Evolutionary conservation across 2,113 vertebrate species (phyloP).

Genomic region (Prietella phreatophila): DNA sequence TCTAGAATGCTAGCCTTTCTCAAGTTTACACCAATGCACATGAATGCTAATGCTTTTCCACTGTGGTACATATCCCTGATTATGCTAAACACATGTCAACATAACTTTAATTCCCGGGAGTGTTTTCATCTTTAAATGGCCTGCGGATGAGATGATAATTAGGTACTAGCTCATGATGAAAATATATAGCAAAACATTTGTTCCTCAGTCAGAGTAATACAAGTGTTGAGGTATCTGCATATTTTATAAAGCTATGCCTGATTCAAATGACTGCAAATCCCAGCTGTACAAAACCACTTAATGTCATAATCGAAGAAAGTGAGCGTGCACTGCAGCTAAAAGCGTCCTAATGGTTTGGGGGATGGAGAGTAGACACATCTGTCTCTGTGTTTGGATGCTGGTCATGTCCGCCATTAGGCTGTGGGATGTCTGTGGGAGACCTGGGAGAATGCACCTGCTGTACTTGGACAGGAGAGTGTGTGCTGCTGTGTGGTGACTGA

Average conservation of each 20-base stretch:
- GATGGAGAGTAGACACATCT: slow-evolving; percentile 33
- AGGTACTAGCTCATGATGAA: slow-evolving; percentile 41
- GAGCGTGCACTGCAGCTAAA: slow-evolving; percentile 28
- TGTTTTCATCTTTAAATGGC: slow-evolving; percentile 34
- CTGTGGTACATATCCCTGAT: slow-evolving; percentile 15
- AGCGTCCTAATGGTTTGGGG: slow-evolving; percentile 25
- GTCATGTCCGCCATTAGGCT: slow-evolving; percentile 47
- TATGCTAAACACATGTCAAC: slow-evolving; percentile 43
- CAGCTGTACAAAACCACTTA: slow-evolving; percentile 34
- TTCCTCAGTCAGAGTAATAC: slow-evolving; percentile 1
- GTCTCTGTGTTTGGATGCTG: slow-evolving; percentile 40
- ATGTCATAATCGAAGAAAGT: slow-evolving; percentile 31
- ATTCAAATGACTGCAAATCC: slow-evolving; percentile 4
- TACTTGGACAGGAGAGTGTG: slow-evolving; percentile 42
- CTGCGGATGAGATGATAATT: slow-evolving; percentile 44
- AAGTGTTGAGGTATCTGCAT: slow-evolving; percentile 1
- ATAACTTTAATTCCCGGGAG: slow-evolving; percentile 33
- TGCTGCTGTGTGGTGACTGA: slow-evolving; percentile 32
- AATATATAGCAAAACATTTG: slow-evolving; percentile 23
- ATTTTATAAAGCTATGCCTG: not conserved
- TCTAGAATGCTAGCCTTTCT: slow-evolving; percentile 18
- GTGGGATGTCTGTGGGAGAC: slow-evolving; percentile 42
- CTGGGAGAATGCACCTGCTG: slow-evolving; percentile 55
- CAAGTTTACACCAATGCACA: slow-evolving; percentile 28
- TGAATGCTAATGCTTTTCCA: slow-evolving; percentile 33